A percentile compares a stretch with the other conserved stretches of the same genome.
phyloP scores from a whole-genome alignment of 2,888 invertebrate species.

The Meghimatium bilineatum region DNA sequence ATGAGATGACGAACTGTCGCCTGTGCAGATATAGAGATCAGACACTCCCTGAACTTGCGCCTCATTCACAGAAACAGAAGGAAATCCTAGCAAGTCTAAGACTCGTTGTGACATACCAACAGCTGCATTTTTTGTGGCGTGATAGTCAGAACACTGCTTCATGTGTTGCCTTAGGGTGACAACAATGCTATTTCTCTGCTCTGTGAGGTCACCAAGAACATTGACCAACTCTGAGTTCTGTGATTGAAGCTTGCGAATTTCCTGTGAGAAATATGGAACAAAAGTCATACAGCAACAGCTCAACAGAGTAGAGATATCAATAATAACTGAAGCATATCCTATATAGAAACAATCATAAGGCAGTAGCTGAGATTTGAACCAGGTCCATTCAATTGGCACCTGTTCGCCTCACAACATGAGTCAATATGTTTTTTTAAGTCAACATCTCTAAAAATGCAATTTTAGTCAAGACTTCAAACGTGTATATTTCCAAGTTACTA shows the following conservation, averaged over 20 bases:
- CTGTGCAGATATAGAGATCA: conserved; percentile 30
- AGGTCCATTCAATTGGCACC: too few relatives aligned
- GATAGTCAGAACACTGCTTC: conserved; percentile 46
- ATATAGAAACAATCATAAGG: too few relatives aligned
- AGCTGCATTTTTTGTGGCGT: conserved; percentile 41
- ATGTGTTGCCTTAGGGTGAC: conserved; percentile 45
- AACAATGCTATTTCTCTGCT: conserved; percentile 38
- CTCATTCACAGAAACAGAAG: background rate
- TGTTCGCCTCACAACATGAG: too few relatives aligned
- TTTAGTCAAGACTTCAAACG: too few relatives aligned
- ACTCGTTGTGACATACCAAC: conserved; percentile 42
- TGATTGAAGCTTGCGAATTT: conserved; percentile 39
- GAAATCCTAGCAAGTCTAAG: conserved; percentile 35
- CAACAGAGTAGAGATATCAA: too few relatives aligned
- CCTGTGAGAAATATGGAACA: conserved; percentile 19
- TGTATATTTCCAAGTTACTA: too few relatives aligned
- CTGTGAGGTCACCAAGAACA: conserved; percentile 31
- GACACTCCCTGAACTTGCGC: conserved; percentile 27
- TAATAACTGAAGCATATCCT: too few relatives aligned
- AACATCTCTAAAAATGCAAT: too few relatives aligned
- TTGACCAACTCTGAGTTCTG: conserved; percentile 39
- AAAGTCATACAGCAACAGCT: too few relatives aligned
- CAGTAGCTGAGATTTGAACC: too few relatives aligned
- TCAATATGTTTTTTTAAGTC: too few relatives aligned
- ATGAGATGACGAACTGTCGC: conserved; percentile 3